Percentiles rank a stretch among this genome's conserved stretches.
Evolutionary conservation across 92 coral and sea anemone species (phyloP).

Genomic region (Meandrina meandrites): DNA sequence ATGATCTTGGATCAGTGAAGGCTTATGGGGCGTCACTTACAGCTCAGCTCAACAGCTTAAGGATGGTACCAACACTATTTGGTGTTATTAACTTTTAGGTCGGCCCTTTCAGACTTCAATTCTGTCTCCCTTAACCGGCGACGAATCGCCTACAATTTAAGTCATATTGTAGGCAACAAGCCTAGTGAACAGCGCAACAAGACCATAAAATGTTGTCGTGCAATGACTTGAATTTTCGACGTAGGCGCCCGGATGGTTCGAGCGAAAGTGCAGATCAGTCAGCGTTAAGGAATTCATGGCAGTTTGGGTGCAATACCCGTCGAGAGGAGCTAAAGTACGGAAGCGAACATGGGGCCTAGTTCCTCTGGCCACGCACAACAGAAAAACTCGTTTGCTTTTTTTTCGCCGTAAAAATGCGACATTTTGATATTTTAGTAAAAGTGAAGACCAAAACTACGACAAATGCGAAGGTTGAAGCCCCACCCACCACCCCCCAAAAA

Average conservation of each 20-base stretch:
- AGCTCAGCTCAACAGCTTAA: conserved; percentile 80
- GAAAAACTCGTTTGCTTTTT: not conserved
- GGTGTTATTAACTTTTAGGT: conserved; percentile 72
- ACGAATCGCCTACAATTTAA: not conserved
- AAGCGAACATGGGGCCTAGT: not conserved
- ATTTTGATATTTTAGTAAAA: too few species aligned
- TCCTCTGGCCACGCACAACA: not conserved
- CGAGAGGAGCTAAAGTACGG: not conserved
- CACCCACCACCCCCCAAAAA: not conserved
- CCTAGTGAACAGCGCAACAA: not conserved
- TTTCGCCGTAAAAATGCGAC: too few species aligned
- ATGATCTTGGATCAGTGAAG: conserved; percentile 72
- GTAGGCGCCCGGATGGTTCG: not conserved
- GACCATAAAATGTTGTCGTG: not conserved
- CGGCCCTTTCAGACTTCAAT: not conserved
- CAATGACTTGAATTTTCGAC: not conserved
- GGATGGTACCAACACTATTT: conserved; percentile 92
- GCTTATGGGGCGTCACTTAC: conserved; percentile 81
- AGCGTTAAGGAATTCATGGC: not conserved
- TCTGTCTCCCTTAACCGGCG: not conserved
- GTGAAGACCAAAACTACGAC: too few species aligned
- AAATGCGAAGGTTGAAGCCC: too few species aligned
- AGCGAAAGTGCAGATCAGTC: not conserved
- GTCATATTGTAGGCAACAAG: not conserved
- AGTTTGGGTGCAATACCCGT: not conserved